phyloP scores from a whole-genome alignment of 1,140 invertebrate genomes.

The Drosophila orosa region DNA sequence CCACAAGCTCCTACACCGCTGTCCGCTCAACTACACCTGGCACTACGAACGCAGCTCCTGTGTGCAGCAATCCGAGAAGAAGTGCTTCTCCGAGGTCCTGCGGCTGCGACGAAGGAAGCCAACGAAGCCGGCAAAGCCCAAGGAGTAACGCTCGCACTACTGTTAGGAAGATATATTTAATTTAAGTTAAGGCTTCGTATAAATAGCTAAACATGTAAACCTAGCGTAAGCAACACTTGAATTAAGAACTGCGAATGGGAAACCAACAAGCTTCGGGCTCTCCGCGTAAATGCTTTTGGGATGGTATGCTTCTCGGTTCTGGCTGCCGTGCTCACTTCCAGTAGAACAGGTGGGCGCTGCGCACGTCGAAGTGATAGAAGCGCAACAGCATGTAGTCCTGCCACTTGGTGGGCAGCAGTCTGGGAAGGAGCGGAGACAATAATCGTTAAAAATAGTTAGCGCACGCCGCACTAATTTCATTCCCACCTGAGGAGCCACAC shows the following conservation, averaged over 20 bases:
- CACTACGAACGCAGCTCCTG: slow-evolving; percentile 55
- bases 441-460: slow-evolving; percentile 14
- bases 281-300: slow-evolving; percentile 31
- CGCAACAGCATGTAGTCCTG: slow-evolving; percentile 79
- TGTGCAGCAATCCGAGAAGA: slow-evolving; percentile 36
- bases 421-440: slow-evolving; percentile 24
- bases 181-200: slow-evolving; percentile 55
- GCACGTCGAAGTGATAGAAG: slow-evolving; percentile 78
- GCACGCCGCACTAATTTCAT: slow-evolving; percentile 22
- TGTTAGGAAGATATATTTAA: slow-evolving; percentile 44
- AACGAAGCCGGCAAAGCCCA: background rate
- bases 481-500: slow-evolving; percentile 78
- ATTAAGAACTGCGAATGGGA: slow-evolving; percentile 51
- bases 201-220: slow-evolving; percentile 57
- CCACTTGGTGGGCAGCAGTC: slow-evolving; percentile 79
- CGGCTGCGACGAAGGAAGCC: background rate
- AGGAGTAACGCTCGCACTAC: background rate
- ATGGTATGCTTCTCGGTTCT: background rate
- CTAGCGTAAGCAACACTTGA: slow-evolving; percentile 44
- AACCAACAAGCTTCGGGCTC: slow-evolving; percentile 22
- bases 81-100: slow-evolving; percentile 22
- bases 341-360: slow-evolving; percentile 76
- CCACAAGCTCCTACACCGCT: slow-evolving; percentile 50
- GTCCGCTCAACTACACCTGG: slow-evolving; percentile 54
- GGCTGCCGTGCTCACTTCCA: slow-evolving; percentile 56